Evolutionary conservation across 2,113 vertebrate genomes (phyloP).

Genomic region (Ibidorhyncha struthersii): DNA sequence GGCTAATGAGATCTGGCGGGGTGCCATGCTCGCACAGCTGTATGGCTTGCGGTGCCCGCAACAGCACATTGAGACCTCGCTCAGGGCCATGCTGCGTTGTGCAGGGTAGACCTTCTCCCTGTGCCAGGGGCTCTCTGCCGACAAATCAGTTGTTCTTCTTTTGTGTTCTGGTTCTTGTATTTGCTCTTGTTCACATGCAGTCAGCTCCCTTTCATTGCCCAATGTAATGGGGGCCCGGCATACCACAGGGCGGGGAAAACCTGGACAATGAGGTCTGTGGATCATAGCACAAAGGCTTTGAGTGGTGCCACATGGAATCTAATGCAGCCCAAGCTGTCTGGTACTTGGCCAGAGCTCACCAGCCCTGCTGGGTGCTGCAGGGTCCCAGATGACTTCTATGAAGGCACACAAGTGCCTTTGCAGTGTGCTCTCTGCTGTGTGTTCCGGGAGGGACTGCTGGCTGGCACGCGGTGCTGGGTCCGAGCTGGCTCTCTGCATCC

Average conservation of each 20-base stretch:
- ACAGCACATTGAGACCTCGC: neutral
- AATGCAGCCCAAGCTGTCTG: neutral
- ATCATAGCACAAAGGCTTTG: neutral
- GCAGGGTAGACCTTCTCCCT: neutral
- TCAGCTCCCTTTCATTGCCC: neutral
- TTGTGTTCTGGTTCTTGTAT: neutral
- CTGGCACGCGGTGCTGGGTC: neutral
- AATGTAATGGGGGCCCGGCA: fast-evolving
- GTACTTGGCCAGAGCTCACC: neutral
- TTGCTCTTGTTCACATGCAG: neutral
- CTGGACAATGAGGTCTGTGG: neutral
- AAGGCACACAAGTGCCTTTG: neutral
- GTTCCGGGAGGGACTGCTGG: neutral
- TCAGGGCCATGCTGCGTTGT: neutral
- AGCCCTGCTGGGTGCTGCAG: neutral
- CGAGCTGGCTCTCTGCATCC: neutral
- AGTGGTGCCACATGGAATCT: neutral
- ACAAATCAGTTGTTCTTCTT: neutral
- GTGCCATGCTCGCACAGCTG: neutral
- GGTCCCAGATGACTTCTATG: neutral
- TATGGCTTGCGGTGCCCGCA: neutral
- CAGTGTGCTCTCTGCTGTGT: neutral
- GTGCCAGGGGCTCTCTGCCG: neutral
- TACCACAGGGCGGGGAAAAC: neutral
- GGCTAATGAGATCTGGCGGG: neutral